These are phyloP conservation scores for Lethenteron reissneri DNA, from an alignment of 2,113 vertebrate species.

Conservation along the genomic window DNA sequence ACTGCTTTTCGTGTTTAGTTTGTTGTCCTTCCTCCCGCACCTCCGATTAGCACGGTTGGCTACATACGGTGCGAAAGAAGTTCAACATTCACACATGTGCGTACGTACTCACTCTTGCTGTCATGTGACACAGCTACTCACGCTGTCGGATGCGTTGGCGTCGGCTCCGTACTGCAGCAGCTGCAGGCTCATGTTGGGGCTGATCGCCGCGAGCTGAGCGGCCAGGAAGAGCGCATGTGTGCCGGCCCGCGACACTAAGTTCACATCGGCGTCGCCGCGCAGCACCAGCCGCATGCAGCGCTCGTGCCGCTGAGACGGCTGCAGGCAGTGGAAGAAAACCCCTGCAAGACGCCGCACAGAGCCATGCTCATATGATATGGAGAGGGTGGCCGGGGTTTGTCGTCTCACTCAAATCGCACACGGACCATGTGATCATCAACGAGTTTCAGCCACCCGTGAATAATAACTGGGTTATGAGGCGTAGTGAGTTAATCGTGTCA, in stretches of 20 bases:
- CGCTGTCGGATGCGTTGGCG: constrained; percentile 37
- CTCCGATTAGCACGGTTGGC: too few relatives aligned
- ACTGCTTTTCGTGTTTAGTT: too few relatives aligned
- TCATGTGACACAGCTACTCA: constrained; percentile 10
- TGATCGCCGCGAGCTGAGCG: constrained; percentile 37
- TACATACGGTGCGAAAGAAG: too few relatives aligned
- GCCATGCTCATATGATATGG: background rate
- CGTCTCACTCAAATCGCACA: too few relatives aligned
- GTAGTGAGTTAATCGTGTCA: too few relatives aligned
- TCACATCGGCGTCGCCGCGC: constrained; percentile 39
- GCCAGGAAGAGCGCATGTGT: constrained; percentile 47
- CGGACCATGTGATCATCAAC: too few relatives aligned
- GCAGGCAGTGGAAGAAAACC: constrained; percentile 60
- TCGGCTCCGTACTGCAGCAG: constrained; percentile 50
- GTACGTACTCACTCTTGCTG: too few relatives aligned
- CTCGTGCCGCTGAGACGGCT: constrained; percentile 41
- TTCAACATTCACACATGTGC: too few relatives aligned
- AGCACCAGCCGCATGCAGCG: constrained; percentile 41
- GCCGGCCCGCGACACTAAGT: constrained; percentile 33
- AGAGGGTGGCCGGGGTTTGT: background rate
- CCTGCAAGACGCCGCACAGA: constrained; percentile 24
- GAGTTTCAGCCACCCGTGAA: background rate
- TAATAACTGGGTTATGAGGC: background rate
- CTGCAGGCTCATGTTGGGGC: constrained; percentile 35
- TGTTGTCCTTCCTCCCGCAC: too few relatives aligned